These are phyloP conservation scores for Campoletis raptor DNA, from an alignment of 2,888 invertebrate genomes.

Conservation along the genomic window DNA sequence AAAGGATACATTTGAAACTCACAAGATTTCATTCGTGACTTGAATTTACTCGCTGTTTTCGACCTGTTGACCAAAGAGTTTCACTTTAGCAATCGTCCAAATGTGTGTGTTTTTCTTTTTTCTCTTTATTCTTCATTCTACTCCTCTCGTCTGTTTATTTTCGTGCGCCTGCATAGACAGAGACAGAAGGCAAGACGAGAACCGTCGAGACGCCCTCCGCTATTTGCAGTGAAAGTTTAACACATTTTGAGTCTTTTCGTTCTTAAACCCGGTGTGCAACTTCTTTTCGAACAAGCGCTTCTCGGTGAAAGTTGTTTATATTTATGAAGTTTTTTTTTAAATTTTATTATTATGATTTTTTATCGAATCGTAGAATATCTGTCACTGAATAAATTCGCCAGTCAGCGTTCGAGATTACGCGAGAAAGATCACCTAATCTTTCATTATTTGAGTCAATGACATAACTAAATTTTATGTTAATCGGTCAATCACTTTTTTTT, in stretches of 20 bases:
- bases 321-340: not conserved
- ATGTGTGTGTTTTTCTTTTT: slow-evolving; percentile 24
- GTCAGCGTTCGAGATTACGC: slow-evolving; percentile 16
- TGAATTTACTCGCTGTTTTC: slow-evolving; percentile 27
- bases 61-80: slow-evolving; percentile 57
- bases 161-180: slow-evolving; percentile 1
- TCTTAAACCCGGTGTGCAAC: slow-evolving; percentile 3
- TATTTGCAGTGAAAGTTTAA: slow-evolving; percentile 63
- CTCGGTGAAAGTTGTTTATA: slow-evolving; percentile 53
- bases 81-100: slow-evolving; percentile 48
- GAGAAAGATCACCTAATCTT: slow-evolving; percentile 7
- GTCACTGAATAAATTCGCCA: not conserved
- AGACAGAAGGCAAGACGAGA: slow-evolving; percentile 1
- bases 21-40: slow-evolving; percentile 38
- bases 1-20: not conserved
- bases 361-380: slow-evolving; percentile 19
- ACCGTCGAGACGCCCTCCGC: not conserved
- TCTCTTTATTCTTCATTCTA: slow-evolving; percentile 20
- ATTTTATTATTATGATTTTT: not conserved
- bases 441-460: not conserved
- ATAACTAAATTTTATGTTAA: not conserved
- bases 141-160: slow-evolving; percentile 22
- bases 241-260: slow-evolving; percentile 28
- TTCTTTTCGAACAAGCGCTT: slow-evolving; percentile 28
- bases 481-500: not conserved